phyloP scores from a whole-genome alignment of 1,140 invertebrate genomes.

The Lepidurus arcticus region DNA sequence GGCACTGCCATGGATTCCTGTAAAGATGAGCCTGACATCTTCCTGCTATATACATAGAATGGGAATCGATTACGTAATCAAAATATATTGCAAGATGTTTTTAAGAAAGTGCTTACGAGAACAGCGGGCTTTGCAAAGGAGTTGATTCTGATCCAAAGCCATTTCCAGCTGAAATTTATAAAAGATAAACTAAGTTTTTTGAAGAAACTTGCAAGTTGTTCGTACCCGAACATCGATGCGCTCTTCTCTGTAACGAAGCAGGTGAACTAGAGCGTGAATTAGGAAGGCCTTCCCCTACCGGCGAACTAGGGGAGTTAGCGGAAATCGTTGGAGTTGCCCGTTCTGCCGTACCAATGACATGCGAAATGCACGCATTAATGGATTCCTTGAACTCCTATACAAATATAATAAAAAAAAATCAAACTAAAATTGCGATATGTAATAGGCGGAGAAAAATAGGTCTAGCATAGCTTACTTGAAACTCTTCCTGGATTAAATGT shows the following conservation, averaged over 20 bases:
- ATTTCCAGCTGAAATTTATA: neutral
- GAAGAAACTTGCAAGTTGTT: neutral
- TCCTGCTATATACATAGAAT: neutral
- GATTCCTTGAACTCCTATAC: slow-evolving; percentile 56
- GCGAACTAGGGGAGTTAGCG: neutral
- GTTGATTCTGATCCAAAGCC: neutral
- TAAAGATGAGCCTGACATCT: neutral
- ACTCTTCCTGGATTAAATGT: slow-evolving; percentile 66
- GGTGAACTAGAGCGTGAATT: neutral
- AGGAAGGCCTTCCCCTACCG: neutral
- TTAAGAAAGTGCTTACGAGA: neutral
- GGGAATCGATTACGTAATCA: neutral
- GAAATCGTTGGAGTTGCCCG: slow-evolving; percentile 32
- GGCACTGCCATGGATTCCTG: neutral
- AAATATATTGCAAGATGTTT: neutral
- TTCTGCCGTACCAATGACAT: slow-evolving; percentile 62
- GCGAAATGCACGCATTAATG: slow-evolving; percentile 69
- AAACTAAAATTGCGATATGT: no score
- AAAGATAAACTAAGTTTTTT: neutral
- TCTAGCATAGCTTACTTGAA: slow-evolving; percentile 41
- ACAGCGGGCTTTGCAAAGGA: neutral
- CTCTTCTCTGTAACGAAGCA: neutral
- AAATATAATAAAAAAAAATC: neutral
- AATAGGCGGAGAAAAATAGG: neutral
- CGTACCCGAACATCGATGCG: neutral